Percentiles rank a stretch among this genome's conserved stretches.
Evolutionary conservation across 2,797 vertebrate species (phyloP).

Genomic region (Platyrinchus mystaceus): DNA sequence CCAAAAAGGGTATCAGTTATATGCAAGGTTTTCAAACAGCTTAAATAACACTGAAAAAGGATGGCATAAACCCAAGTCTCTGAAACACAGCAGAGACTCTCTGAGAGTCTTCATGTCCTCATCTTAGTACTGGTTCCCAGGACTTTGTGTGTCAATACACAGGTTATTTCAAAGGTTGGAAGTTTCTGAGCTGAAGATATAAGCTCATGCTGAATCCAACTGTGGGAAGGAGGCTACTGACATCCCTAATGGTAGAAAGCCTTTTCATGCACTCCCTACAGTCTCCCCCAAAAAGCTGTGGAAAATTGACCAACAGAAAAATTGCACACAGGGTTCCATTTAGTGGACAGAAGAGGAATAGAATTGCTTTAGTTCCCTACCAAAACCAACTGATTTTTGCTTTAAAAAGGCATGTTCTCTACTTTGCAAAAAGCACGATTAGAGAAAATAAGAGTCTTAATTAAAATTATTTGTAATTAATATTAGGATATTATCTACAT

Average conservation of each 20-base stretch:
- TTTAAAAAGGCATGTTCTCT: background rate
- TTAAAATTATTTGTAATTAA: conserved; percentile 44
- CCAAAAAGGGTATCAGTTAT: background rate
- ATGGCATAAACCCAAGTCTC: background rate
- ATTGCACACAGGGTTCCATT: background rate
- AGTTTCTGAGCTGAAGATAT: background rate
- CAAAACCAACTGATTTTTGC: background rate
- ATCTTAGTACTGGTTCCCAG: background rate
- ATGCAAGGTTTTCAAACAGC: background rate
- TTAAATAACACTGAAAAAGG: background rate
- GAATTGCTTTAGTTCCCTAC: background rate
- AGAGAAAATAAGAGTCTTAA: background rate
- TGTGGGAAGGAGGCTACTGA: background rate
- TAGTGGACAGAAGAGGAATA: background rate
- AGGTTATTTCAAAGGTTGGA: background rate
- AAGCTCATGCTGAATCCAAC: background rate
- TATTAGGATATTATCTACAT: background rate
- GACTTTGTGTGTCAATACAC: background rate
- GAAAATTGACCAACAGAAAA: background rate
- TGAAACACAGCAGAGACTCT: background rate
- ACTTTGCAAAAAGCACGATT: background rate
- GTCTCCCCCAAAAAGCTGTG: background rate
- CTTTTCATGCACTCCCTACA: background rate
- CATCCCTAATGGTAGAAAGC: background rate
- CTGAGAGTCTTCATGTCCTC: background rate